Evolutionary conservation across 1,140 invertebrate genomes (phyloP), one percentile per base, ranked within the genome.

Genomic region (Holotrichia oblita): DNA sequence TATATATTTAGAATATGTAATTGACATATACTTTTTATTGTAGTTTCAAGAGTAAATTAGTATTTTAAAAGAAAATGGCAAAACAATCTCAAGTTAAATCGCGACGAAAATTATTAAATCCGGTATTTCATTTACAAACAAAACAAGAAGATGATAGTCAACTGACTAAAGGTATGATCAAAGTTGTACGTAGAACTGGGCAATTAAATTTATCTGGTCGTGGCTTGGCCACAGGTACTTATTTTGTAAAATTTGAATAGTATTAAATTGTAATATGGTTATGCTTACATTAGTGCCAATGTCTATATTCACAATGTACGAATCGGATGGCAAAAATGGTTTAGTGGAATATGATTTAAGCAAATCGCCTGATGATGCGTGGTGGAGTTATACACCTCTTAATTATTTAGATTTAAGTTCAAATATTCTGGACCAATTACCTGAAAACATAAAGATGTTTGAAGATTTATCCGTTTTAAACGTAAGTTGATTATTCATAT

Each of bases 341-440:
- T 88, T 91, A 40, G 88, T 94, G 8, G 93, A 95, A 83, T 91
- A 93, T 81, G 89, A 92, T 79, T 86, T 87, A 59, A 83, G 86
- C n/a, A 83, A 83, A 81, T 72, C 79, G 14, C 86, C 87, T 14
- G 91, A 93, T 55, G 90, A 91, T 78, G 90, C 91, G 69, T 98
- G 96, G 96, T 97, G 96, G 96, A 94, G 95, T 85, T 91, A 93
- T 83, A 92, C 93, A 80, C 91, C 93, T 2, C 86, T 97, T 4
- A 94, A 90, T 73, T 92, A 92, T 83, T 88, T 97, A 76, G 94
- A 97, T 84, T 88, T 97, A 41, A 95, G 95, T 80, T 95, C 91
- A 3, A 97, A 97, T 84, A 88, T 89, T 44, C 87, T 97, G 72
- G 90, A 89, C 69, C 84, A 84, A 59, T 87, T 97, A 76, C 91